Conservation (phyloP, 2,888 invertebrate genomes). For the Tromatobia lineatoria region DNA sequence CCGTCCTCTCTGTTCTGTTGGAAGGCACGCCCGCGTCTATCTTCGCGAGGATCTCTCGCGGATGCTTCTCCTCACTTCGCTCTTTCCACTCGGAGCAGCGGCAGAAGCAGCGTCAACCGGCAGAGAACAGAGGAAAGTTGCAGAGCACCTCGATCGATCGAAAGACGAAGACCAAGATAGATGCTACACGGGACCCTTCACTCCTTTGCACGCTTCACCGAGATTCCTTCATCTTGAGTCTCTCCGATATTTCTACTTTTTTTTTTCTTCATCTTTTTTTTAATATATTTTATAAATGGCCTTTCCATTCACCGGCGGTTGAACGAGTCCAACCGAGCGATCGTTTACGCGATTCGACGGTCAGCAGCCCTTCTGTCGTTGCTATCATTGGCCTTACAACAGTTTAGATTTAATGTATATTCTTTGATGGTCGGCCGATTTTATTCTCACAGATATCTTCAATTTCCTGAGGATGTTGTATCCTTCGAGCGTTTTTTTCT, state of each 20-base stretch:
- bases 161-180: constrained; percentile 38
- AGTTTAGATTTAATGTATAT: neutral
- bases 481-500: constrained; percentile 1
- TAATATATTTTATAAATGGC: constrained; percentile 34
- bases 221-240: constrained; percentile 52
- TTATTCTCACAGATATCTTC: constrained; percentile 22
- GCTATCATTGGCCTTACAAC: constrained; percentile 1
- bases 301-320: constrained; percentile 40
- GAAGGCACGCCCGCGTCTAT: constrained; percentile 63
- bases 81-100: neutral
- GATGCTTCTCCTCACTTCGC: constrained; percentile 21
- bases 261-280: constrained; percentile 17
- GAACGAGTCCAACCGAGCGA: constrained; percentile 54
- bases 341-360: constrained; percentile 59
- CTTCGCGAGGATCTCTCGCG: constrained; percentile 62
- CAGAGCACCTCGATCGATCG: constrained; percentile 65
- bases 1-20: constrained; percentile 38
- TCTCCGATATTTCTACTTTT: constrained; percentile 39
- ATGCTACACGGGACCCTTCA: constrained; percentile 37
- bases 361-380: constrained; percentile 21
- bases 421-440: constrained; percentile 40
- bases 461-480: constrained; percentile 6
- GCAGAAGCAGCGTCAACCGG: constrained; percentile 21
- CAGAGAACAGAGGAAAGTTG: constrained; percentile 29
- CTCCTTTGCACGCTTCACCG: constrained; percentile 59